Conservation (phyloP, 2,888 invertebrate genomes). For the Xestia sexstrigata region DNA sequence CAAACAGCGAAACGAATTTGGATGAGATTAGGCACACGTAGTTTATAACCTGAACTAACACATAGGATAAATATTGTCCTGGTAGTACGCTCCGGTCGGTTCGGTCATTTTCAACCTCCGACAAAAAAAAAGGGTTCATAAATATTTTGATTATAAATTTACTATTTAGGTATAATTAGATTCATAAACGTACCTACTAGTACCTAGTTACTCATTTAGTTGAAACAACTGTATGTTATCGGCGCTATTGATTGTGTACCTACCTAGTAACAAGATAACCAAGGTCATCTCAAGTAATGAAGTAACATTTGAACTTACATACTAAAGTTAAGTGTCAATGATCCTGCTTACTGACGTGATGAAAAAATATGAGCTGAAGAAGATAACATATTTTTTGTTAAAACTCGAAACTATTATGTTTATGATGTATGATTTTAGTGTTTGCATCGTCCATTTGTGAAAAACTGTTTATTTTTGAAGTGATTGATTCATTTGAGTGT, state of each 20-base stretch:
- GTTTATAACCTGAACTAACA: neutral
- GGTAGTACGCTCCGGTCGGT: neutral
- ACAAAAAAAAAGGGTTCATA: neutral
- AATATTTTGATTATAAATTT: neutral
- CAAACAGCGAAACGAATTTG: neutral
- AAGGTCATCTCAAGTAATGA: conserved; percentile 2
- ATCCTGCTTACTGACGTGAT: neutral
- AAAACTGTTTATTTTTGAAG: neutral
- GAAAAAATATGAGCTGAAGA: neutral
- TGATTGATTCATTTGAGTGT: neutral
- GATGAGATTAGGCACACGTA: neutral
- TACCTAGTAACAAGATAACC: neutral
- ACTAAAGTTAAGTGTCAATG: conserved; percentile 1
- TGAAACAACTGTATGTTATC: neutral
- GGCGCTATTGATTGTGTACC: neutral
- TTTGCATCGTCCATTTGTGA: neutral
- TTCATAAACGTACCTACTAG: neutral
- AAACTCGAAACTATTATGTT: neutral
- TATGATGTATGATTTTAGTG: neutral
- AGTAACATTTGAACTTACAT: neutral
- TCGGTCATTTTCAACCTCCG: neutral
- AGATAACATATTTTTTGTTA: neutral
- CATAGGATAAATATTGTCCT: neutral
- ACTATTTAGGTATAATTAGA: neutral
- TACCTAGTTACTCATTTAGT: neutral